Conservation (phyloP, 1,140 invertebrate species). For the Drosophila trapezifrons region DNA sequence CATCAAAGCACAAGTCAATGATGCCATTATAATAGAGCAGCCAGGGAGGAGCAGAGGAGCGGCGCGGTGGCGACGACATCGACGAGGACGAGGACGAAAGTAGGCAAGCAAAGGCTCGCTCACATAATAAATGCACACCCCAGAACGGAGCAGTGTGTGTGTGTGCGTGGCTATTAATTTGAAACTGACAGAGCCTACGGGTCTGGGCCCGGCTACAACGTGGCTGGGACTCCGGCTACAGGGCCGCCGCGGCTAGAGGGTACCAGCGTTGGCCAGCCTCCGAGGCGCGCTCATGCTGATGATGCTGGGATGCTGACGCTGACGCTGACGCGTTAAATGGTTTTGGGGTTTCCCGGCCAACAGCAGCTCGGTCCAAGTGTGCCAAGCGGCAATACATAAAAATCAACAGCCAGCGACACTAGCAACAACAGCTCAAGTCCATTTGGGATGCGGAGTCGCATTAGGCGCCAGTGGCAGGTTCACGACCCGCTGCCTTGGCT, state of each 20-base stretch:
- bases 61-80: neutral
- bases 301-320: constrained; percentile 27
- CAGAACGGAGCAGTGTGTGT: constrained; percentile 32
- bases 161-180: constrained; percentile 74
- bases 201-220: constrained; percentile 46
- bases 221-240: constrained; percentile 55
- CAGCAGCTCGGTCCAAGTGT: constrained; percentile 63
- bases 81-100: constrained; percentile 35
- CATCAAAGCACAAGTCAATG: constrained; percentile 75
- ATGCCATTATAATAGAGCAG: constrained; percentile 73
- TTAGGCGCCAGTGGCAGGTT: constrained; percentile 69
- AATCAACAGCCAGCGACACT: constrained; percentile 65
- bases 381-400: constrained; percentile 74
- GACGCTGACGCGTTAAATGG: constrained; percentile 80
- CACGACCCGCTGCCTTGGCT: constrained; percentile 72
- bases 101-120: constrained; percentile 46
- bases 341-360: constrained; percentile 72
- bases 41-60: constrained; percentile 11
- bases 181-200: constrained; percentile 74
- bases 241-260: constrained; percentile 34
- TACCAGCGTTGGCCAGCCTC: constrained; percentile 64
- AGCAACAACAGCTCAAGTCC: constrained; percentile 55
- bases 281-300: constrained; percentile 52
- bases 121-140: constrained; percentile 39
- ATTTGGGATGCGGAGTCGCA: constrained; percentile 62